A percentile compares a stretch with the other conserved stretches of the same genome.
These are phyloP conservation scores for Drosophila aldrichi DNA, from an alignment of 2,888 invertebrate genomes.

Conservation along the genomic window DNA sequence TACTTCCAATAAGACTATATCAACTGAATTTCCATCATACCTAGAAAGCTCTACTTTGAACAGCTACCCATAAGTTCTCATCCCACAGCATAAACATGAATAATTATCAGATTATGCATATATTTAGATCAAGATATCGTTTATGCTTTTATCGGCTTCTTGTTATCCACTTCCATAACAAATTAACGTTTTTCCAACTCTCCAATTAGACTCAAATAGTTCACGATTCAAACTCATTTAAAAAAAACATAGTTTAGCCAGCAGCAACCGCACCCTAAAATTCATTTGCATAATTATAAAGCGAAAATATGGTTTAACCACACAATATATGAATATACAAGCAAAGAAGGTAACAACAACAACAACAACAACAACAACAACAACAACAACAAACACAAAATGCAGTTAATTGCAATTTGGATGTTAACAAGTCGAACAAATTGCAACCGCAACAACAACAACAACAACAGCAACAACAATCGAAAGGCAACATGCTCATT, in stretches of 20 bases:
- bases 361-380: background rate
- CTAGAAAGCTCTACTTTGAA: too few species aligned
- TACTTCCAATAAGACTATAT: too few species aligned
- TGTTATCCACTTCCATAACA: background rate
- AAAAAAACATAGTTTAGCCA: background rate
- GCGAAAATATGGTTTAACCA: slow-evolving; percentile 11
- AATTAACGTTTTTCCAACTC: slow-evolving; percentile 4
- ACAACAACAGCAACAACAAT: slow-evolving; percentile 1
- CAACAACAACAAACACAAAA: slow-evolving; percentile 29
- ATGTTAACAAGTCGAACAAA: slow-evolving; percentile 79
- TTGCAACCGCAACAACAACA: slow-evolving; percentile 33
- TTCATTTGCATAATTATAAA: slow-evolving; percentile 14
- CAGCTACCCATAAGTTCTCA: too few species aligned
- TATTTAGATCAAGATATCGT: background rate
- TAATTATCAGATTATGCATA: background rate
- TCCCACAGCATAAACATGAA: background rate
- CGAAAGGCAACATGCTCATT: slow-evolving; percentile 37
- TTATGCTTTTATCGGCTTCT: too few species aligned
- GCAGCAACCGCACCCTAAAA: slow-evolving; percentile 6
- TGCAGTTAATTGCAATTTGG: slow-evolving; percentile 79
- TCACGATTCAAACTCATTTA: slow-evolving; percentile 6
- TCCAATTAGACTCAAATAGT: slow-evolving; percentile 2
- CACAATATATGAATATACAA: slow-evolving; percentile 1
- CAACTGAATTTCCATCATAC: too few species aligned
- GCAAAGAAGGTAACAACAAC: slow-evolving; percentile 1